Base-by-base conservation (phyloP, 1,140 invertebrate genomes). In the Lucilia sericata region DNA sequence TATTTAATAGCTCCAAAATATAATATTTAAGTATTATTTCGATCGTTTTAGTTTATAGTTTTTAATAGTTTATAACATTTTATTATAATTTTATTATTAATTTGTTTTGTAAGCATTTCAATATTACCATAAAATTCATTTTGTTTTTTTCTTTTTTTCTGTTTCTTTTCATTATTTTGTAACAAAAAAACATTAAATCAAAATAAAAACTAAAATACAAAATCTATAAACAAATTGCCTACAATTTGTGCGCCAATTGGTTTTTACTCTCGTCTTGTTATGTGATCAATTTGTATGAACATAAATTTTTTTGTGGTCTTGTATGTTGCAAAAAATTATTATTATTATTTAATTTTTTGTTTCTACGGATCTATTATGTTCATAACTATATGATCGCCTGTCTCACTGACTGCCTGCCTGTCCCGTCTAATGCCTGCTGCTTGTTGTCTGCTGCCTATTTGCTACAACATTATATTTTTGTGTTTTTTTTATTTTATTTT, bases 161-260 rank as follows among this genome's bases (percentile, higher is more conserved):
- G 4, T 70, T 70, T 70, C 65, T 70, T 70, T 70, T 70, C n/a
- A 70, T 70, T 30, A 3, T 30, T 30, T 55, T 55, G 17, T 42
- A 14, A 2, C 51, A 55, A 55, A 55, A 30, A 30, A 42, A 42
- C 42, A 55, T 55, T 55, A 55, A 17, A 55, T 55, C 42, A 42
- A 42, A n/a, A 42, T 8, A 42, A 2, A 42, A 42, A 8, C 42
- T 42, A 42, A 42, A 42, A 42, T 8, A 42, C 5, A 42, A 42
- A 42, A 42, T 8, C 42, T 42, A 42, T 42, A 42, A 42, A 42
- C 42, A 60, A 60, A 60, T 60, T 60, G 55, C 55, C 65, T 70
- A 70, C 65, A 21, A 70, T 70, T 70, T 82, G 84, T 74, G 84
- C 84, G 86, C 86, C 85, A 86, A 70, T 70, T 70, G n/a, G 21